A percentile compares a stretch with the other conserved stretches of the same genome.
phyloP scores from a whole-genome alignment of 2,113 vertebrate species.

The Lota lota region DNA sequence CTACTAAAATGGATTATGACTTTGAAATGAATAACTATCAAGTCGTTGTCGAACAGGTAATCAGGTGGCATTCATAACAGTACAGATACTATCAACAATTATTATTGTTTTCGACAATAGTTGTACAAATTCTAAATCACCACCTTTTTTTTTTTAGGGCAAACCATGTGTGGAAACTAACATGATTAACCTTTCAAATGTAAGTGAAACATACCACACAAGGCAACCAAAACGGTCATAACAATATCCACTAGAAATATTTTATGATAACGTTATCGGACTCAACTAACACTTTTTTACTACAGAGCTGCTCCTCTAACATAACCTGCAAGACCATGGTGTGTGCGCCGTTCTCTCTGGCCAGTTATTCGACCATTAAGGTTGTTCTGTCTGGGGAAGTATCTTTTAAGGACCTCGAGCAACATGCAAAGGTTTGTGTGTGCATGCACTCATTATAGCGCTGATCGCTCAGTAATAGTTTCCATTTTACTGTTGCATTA shows the following conservation, averaged over 20 bases:
- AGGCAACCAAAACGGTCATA: background rate
- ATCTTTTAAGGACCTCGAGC: constrained; percentile 36
- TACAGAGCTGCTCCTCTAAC: constrained; percentile 38
- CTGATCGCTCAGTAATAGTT: background rate
- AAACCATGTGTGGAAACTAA: constrained; percentile 33
- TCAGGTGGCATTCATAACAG: background rate
- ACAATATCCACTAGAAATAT: background rate
- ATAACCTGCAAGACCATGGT: constrained; percentile 4
- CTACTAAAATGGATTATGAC: constrained; percentile 40
- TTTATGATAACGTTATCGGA: background rate
- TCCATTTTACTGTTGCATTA: background rate
- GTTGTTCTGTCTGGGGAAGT: constrained; percentile 37
- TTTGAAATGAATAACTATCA: constrained; percentile 49
- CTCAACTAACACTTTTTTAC: background rate
- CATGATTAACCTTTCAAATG: constrained; percentile 1
- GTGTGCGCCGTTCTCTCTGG: constrained; percentile 47
- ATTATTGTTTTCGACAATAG: background rate
- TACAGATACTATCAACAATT: background rate
- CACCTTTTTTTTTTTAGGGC: constrained; percentile 38
- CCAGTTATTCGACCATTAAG: constrained; percentile 19
- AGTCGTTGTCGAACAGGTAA: constrained; percentile 48
- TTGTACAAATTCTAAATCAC: background rate
- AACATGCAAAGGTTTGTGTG: constrained; percentile 27
- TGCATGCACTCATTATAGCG: background rate
- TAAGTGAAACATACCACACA: constrained; percentile 27